Percentiles rank a stretch among this genome's conserved stretches.
Conservation (phyloP, 2,113 vertebrate genomes). For the Aythya baeri region DNA sequence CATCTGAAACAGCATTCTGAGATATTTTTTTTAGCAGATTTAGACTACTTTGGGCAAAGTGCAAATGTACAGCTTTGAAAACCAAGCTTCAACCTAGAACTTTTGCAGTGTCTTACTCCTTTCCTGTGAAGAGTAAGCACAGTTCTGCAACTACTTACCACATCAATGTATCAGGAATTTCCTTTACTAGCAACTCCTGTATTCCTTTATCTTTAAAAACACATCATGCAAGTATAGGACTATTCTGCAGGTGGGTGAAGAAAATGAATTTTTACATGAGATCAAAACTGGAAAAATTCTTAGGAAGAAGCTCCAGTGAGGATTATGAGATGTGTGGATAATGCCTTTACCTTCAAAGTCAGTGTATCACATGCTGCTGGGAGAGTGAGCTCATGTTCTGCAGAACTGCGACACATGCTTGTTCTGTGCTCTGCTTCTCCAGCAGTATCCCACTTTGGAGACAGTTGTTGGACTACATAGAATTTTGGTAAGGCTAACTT, state of each 20-base stretch:
- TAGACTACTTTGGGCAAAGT: neutral
- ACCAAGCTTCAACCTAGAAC: neutral
- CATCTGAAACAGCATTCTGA: neutral
- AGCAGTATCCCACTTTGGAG: neutral
- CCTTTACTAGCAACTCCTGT: neutral
- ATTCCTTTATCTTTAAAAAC: neutral
- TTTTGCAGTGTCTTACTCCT: neutral
- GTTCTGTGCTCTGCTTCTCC: neutral
- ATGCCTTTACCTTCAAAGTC: neutral
- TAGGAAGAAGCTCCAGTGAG: neutral
- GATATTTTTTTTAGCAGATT: neutral
- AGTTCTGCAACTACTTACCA: neutral
- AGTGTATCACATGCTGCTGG: accelerated
- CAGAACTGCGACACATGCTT: neutral
- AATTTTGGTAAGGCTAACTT: neutral
- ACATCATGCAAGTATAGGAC: accelerated
- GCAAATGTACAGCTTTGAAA: neutral
- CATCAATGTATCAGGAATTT: neutral
- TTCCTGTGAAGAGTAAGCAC: neutral
- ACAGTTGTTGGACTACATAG: neutral
- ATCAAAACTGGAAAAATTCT: neutral
- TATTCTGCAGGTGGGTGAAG: neutral
- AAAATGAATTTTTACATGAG: neutral
- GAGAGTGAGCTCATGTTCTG: neutral
- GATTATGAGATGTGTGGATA: neutral